Base-by-base conservation (phyloP, 2,888 invertebrate genomes). In the Gisinianus flammeolus region DNA sequence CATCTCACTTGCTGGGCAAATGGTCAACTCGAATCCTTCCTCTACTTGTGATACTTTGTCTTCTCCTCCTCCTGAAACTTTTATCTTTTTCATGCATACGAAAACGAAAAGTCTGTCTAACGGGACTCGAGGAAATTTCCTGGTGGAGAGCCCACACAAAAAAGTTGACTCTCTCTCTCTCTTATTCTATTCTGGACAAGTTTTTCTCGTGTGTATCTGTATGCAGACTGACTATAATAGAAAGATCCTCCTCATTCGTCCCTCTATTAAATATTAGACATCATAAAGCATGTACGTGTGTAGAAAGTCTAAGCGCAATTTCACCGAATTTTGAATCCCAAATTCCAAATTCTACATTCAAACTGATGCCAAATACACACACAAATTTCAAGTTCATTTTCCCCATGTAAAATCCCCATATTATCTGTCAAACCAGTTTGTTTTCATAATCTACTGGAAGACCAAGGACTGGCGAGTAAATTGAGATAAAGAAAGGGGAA, bases 271-370 rank as follows among this genome's bases (percentile, higher is more conserved):
- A 74, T 74, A 74, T 64, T 62, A 22, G 30, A 4, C n/a, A 67
- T 44, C 66, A 75, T 75, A 76, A 76, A 76, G 52, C 67, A 76
- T 68, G 76, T 28, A 76, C 76, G 76, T 76, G 66, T 64, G 33
- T 19, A 33, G 74, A 62, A 66, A n/a, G n/a, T n/a, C n/a, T n/a
- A n/a, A n/a, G n/a, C n/a, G n/a, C n/a, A n/a, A n/a, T n/a, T n/a
- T n/a, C n/a, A n/a, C n/a, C n/a, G n/a, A n/a, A n/a, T n/a, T n/a
- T n/a, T n/a, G n/a, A n/a, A n/a, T n/a, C n/a, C n/a, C n/a, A n/a
- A n/a, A n/a, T n/a, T n/a, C n/a, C n/a, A n/a, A n/a, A n/a, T n/a
- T n/a, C n/a, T n/a, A n/a, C n/a, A n/a, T n/a, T n/a, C n/a, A n/a
- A n/a, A n/a, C n/a, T n/a, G n/a, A n/a, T n/a, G n/a, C n/a, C n/a